Base-by-base conservation (phyloP, 2,888 invertebrate species). In the Drosophila vallismaia region DNA sequence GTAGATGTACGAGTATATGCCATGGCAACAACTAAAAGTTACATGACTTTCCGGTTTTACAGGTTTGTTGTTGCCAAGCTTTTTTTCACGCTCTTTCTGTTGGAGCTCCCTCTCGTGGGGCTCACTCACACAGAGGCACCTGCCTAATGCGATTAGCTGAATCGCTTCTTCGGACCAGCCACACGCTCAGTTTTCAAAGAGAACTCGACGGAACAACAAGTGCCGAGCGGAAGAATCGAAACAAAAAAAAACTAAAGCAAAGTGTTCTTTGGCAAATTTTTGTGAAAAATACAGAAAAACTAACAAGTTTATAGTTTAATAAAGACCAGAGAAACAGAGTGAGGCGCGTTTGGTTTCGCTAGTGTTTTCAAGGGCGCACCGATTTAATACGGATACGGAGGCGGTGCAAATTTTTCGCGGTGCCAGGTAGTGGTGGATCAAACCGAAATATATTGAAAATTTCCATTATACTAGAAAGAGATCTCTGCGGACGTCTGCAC, bases 141-240 rank as follows among this genome's bases (percentile, higher is more conserved):
- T 79, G 71, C 74, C 70, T 83, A 88, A 89, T 88, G 89, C 72
- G 82, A 88, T 89, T 89, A 89, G 77, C 71, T 75, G 59, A 33
- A 14, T 55, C 68, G 60, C 49, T 40, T 44, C 24, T 19, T 24
- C 19, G 24, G 14, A 24, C 74, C 70, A 71, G 74, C 74, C 14
- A 14, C 14, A 19, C 40, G 73, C 74, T 91, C 88, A 91, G 88
- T 91, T 75, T 83, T 78, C 77, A 73, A 78, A 82, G 80, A 81
- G 85, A 89, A 82, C 80, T 90, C 87, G 90, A 77, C 89, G 84
- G 77, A 79, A 78, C 70, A 87, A 84, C 86, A 63, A 76, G 57
- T 29, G 40, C 19, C 9, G 55, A 62, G 46, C 42, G 54, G 6
- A 71, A 50, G 59, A 67, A 53, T 9, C 55, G 26, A 49, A 51